Evolutionary conservation across 2,113 vertebrate species (phyloP).

Genomic region (Cichladusa arquata): DNA sequence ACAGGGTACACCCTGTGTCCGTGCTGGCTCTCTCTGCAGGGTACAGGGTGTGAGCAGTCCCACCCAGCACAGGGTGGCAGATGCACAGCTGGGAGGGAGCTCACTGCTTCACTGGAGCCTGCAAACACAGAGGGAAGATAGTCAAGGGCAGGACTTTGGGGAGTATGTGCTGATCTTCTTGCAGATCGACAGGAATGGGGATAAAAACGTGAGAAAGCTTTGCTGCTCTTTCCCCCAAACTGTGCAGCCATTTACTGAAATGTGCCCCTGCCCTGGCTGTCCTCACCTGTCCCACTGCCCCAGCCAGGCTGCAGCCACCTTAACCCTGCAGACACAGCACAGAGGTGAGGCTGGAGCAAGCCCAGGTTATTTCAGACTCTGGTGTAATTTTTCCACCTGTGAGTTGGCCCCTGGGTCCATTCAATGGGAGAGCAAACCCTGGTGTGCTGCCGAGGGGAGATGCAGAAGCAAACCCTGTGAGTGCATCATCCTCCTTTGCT

Average conservation of each 20-base stretch:
- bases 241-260: background rate
- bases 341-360: background rate
- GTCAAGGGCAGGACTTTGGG: background rate
- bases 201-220: background rate
- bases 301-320: background rate
- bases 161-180: background rate
- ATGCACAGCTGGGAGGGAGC: background rate
- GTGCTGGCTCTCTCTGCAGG: background rate
- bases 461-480: background rate
- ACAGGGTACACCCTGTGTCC: rapidly evolving
- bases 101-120: background rate
- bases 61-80: rapidly evolving
- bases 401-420: background rate
- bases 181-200: background rate
- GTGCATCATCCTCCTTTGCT: background rate
- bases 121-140: background rate
- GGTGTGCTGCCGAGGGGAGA: background rate
- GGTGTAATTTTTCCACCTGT: background rate
- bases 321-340: background rate
- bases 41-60: rapidly evolving
- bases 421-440: background rate
- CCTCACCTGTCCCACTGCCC: background rate
- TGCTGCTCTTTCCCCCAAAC: background rate
- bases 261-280: background rate
- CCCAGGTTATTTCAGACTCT: background rate